phyloP scores from a whole-genome alignment of 2,113 vertebrate genomes.

The Scomber scombrus region DNA sequence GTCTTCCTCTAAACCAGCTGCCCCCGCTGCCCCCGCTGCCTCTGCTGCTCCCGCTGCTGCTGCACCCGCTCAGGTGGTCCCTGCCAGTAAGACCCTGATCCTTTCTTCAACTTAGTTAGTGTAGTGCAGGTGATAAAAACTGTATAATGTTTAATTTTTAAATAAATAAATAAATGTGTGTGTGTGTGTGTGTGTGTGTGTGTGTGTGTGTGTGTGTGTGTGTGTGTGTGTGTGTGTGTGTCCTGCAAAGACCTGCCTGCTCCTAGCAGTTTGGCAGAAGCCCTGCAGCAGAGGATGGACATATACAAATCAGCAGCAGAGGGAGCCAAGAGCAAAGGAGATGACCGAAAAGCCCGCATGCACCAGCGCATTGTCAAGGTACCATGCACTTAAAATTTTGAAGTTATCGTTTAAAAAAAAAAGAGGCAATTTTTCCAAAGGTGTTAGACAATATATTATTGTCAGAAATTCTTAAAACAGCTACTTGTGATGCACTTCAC shows the following conservation, averaged over 20 bases:
- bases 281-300: slow-evolving; percentile 93
- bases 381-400: not conserved
- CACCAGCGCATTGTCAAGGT: slow-evolving; percentile 94
- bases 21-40: slow-evolving; percentile 30
- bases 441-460: not conserved
- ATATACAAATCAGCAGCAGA: slow-evolving; percentile 87
- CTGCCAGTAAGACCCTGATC: slow-evolving; percentile 59
- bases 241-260: slow-evolving; percentile 80
- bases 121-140: not conserved
- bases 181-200: not conserved
- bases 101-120: not conserved
- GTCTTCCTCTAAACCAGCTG: slow-evolving; percentile 62
- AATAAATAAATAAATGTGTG: not conserved
- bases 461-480: not conserved
- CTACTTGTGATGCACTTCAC: no score
- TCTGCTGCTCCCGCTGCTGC: slow-evolving; percentile 31
- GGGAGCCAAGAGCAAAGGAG: slow-evolving; percentile 89
- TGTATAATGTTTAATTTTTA: not conserved
- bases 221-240: slow-evolving; percentile 2
- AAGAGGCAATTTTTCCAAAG: not conserved
- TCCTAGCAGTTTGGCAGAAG: slow-evolving; percentile 87
- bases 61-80: slow-evolving; percentile 41
- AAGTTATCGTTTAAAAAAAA: not conserved
- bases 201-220: not conserved
- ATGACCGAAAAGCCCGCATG: slow-evolving; percentile 93